Base-by-base conservation (phyloP, 2,113 vertebrate genomes). In the Dipodomys stephensi region DNA sequence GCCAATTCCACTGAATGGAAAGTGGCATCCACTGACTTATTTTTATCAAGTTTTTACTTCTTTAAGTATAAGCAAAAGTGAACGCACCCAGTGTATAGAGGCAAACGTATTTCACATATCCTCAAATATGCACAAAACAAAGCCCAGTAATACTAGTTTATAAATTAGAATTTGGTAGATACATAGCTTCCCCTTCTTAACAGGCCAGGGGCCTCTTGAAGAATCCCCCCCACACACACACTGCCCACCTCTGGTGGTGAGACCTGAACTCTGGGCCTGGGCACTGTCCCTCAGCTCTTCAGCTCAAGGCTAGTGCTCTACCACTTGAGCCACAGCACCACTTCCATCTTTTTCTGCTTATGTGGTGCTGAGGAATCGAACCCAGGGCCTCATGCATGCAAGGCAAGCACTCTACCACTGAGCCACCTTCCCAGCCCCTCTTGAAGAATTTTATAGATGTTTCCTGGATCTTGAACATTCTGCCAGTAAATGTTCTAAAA, bases 11-110 rank as follows among this genome's bases (percentile, higher is more conserved):
- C 6, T 69, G 39, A 16, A 57, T 57, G 53, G 53, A 57, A 57
- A 57, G 53, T 57, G 53, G 15, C 53, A 57, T 57, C 53, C 53
- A 57, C 53, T 16, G 20, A 64, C 19, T 77, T 89, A 53, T 86
- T 76, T 85, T 85, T 77, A 87, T 90, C 83, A 92, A 11, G 4
- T 76, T 83, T 82, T 90, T 80, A 67, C 32, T 78, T 27, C 79
- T 88, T 83, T 35, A 20, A 74, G 35, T 82, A 35, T 78, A 78
- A 49, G 28, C 10, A 87, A 72, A 91, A 90, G 44, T 64, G 67
- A 89, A 93, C 83, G 53, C 28, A 83, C 44, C 7, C 12, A 39
- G 71, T 69, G 12, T 46, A 35, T 6, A 35, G 25, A 93, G 28
- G 10, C 10, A 72, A 86, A 30, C 64, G n/a, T 79, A 64, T 91